Evolutionary conservation across 2,888 invertebrate genomes (phyloP).

Genomic region (Protophormia terraenovae): DNA sequence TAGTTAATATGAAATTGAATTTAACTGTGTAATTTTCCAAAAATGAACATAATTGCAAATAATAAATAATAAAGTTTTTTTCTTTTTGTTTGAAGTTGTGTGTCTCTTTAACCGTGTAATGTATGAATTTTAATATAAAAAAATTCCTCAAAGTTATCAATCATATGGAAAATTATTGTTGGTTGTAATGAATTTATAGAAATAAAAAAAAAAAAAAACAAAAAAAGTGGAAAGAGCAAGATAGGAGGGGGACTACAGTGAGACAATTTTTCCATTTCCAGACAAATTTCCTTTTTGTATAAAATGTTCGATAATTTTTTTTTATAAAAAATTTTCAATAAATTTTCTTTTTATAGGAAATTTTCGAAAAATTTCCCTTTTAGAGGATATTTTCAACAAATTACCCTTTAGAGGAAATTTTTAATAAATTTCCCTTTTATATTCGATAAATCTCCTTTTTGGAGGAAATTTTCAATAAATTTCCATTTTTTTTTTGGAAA

Average conservation of each 20-base stretch:
- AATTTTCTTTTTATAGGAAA: no score
- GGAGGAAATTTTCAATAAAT: no score
- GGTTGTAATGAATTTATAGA: background rate
- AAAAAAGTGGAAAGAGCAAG: background rate
- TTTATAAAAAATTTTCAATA: no score
- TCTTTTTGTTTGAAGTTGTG: constrained; percentile 23
- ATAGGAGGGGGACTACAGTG: background rate
- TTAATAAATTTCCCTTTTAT: no score
- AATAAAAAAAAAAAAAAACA: background rate
- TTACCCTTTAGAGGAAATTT: no score
- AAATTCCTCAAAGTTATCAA: constrained; percentile 66
- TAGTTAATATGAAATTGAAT: constrained; percentile 26
- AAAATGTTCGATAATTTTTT: no score
- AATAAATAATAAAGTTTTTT: background rate
- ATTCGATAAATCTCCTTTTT: no score
- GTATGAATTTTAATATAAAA: constrained; percentile 63
- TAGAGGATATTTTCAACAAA: no score
- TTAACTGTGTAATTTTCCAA: constrained; percentile 33
- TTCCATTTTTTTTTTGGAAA: no score
- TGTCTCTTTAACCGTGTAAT: constrained; percentile 39
- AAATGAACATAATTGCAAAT: constrained; percentile 40
- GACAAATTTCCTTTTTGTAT: no score
- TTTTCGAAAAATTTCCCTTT: no score
- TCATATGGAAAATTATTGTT: constrained; percentile 30
- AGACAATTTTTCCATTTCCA: no score